Percentiles rank a stretch among this genome's conserved stretches.
These are phyloP conservation scores for Montipora capitata DNA, from an alignment of 92 coral and sea anemone genomes.

Conservation along the genomic window DNA sequence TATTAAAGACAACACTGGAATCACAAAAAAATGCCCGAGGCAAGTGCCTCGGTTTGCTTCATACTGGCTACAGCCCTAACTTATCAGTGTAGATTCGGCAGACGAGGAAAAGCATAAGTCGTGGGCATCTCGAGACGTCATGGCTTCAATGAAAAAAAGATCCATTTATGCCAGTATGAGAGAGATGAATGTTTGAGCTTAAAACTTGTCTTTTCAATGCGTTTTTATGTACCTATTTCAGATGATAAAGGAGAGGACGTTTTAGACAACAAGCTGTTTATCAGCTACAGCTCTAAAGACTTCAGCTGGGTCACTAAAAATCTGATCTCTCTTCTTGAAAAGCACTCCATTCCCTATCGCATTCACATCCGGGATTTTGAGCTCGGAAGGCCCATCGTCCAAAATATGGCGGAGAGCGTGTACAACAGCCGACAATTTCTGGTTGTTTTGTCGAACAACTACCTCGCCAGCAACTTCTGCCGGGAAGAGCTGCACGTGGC, in stretches of 20 bases:
- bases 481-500: conserved; percentile 80
- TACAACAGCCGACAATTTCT: conserved; percentile 75
- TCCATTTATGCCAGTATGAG: too few relatives aligned
- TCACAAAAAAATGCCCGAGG: too few relatives aligned
- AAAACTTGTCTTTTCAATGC: too few relatives aligned
- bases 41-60: too few relatives aligned
- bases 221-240: neutral
- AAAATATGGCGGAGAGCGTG: conserved; percentile 87
- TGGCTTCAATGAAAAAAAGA: too few relatives aligned
- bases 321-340: conserved; percentile 53
- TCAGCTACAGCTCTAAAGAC: conserved; percentile 61
- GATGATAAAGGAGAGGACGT: neutral
- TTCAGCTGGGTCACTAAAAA: conserved; percentile 53
- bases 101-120: too few relatives aligned
- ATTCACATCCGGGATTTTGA: conserved; percentile 82
- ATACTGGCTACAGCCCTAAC: too few relatives aligned
- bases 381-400: conserved; percentile 74
- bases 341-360: conserved; percentile 58
- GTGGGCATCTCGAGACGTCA: too few relatives aligned
- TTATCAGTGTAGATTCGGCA: too few relatives aligned
- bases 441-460: conserved; percentile 79
- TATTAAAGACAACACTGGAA: too few relatives aligned
- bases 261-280: conserved; percentile 8
- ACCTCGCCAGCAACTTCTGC: conserved; percentile 80
- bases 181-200: too few relatives aligned